Conservation (phyloP, 1,140 invertebrate species). For the Episyrphus balteatus region DNA sequence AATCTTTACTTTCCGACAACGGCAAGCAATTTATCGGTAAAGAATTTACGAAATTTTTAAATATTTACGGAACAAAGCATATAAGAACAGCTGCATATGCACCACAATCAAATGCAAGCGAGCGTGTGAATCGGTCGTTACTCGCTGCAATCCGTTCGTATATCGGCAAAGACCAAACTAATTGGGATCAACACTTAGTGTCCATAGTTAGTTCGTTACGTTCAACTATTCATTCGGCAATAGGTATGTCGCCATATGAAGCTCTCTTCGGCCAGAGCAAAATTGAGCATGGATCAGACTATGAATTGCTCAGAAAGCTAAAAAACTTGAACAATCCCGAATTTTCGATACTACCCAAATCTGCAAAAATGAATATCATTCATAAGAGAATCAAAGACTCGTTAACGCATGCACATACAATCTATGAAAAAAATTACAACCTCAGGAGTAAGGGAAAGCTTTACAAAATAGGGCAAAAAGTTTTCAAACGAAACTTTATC, state of each 20-base stretch:
- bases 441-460: background rate
- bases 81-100: no score
- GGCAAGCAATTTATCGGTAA: background rate
- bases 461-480: slow-evolving; percentile 1
- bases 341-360: no score
- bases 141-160: no score
- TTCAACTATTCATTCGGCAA: no score
- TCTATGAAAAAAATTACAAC: background rate
- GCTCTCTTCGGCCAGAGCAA: slow-evolving; percentile 7
- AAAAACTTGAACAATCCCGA: no score
- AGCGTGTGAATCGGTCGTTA: no score
- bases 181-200: slow-evolving; percentile 3
- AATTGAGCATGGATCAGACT: no score
- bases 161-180: background rate
- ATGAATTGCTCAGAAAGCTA: no score
- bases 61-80: background rate
- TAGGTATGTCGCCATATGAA: slow-evolving; percentile 5
- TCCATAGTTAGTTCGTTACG: slow-evolving; percentile 3
- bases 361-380: no score
- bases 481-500: slow-evolving; percentile 5
- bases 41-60: background rate
- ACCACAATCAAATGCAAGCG: no score
- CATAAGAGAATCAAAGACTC: background rate
- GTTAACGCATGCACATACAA: background rate
- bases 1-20: background rate